A percentile compares a stretch with the other conserved stretches of the same genome.
These are phyloP conservation scores for Tyria jacobaeae DNA, from an alignment of 2,888 invertebrate species.

Conservation along the genomic window DNA sequence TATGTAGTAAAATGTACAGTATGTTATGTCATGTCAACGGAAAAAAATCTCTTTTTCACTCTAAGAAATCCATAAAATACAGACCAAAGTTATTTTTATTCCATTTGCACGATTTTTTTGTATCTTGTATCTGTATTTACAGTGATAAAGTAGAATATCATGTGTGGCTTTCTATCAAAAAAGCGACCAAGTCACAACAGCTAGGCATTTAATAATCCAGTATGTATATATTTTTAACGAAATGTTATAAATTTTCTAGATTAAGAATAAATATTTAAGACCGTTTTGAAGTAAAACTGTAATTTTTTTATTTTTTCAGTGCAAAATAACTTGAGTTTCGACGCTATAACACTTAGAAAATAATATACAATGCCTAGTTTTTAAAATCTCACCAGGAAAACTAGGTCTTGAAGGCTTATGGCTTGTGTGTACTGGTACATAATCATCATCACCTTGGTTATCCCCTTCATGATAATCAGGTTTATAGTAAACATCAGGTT, in stretches of 20 bases:
- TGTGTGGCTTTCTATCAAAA: too few relatives aligned
- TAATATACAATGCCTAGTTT: conserved; percentile 44
- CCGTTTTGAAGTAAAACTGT: too few relatives aligned
- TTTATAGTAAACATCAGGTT: conserved; percentile 67
- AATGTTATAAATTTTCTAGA: too few relatives aligned
- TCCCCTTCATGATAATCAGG: conserved; percentile 57
- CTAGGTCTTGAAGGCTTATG: conserved; percentile 75
- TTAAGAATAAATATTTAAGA: too few relatives aligned
- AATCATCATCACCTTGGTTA: conserved; percentile 77
- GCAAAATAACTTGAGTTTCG: conserved; percentile 48
- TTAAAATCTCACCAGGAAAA: conserved; percentile 76
- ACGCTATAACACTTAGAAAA: conserved; percentile 37
- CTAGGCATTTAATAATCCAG: too few relatives aligned
- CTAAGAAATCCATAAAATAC: background rate
- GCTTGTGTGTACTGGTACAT: conserved; percentile 75
- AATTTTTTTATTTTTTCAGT: background rate
- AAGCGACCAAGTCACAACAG: too few relatives aligned
- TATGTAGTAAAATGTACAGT: background rate
- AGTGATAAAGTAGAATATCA: too few relatives aligned
- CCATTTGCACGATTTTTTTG: too few relatives aligned
- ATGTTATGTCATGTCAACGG: background rate
- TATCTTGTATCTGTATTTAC: too few relatives aligned
- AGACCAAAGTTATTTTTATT: background rate
- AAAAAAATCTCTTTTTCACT: background rate
- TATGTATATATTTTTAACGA: too few relatives aligned